Percentiles rank a stretch among this genome's conserved stretches.
These are phyloP conservation scores for Streblospio benedicti DNA, from an alignment of 1,140 invertebrate species.

Conservation along the genomic window DNA sequence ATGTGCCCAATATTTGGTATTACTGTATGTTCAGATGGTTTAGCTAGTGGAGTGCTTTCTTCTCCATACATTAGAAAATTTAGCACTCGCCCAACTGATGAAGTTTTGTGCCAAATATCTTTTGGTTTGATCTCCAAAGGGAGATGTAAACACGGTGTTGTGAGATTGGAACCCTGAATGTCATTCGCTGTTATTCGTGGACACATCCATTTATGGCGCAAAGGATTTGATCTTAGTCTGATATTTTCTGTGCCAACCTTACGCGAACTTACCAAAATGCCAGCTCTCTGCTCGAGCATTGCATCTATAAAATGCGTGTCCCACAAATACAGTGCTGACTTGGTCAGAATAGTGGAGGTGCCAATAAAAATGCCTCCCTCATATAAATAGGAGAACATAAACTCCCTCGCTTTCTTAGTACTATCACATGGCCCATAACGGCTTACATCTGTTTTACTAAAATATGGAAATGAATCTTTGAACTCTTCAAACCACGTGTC, in stretches of 20 bases:
- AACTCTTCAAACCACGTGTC: constrained; percentile 12
- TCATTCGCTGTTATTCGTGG: not conserved
- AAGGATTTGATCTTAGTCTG: not conserved
- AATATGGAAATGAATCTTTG: not conserved
- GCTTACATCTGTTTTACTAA: not conserved
- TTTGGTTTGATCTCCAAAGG: not conserved
- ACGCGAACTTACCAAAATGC: not conserved
- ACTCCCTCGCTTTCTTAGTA: not conserved
- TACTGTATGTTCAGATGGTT: not conserved
- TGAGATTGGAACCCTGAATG: not conserved
- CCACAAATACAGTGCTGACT: not conserved
- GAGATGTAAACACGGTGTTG: not conserved
- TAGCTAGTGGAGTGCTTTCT: not conserved
- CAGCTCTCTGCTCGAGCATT: no score
- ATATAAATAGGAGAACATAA: not conserved
- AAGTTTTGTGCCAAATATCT: not conserved
- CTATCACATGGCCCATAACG: not conserved
- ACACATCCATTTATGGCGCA: not conserved
- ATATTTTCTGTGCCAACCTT: not conserved
- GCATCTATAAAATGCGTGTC: no score
- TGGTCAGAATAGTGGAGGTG: not conserved
- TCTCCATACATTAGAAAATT: not conserved
- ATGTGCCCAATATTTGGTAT: constrained; percentile 18
- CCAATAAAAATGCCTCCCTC: not conserved
- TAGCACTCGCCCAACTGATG: not conserved